Base-by-base conservation (phyloP, 2,113 vertebrate genomes). In the Corydoras maculifer region DNA sequence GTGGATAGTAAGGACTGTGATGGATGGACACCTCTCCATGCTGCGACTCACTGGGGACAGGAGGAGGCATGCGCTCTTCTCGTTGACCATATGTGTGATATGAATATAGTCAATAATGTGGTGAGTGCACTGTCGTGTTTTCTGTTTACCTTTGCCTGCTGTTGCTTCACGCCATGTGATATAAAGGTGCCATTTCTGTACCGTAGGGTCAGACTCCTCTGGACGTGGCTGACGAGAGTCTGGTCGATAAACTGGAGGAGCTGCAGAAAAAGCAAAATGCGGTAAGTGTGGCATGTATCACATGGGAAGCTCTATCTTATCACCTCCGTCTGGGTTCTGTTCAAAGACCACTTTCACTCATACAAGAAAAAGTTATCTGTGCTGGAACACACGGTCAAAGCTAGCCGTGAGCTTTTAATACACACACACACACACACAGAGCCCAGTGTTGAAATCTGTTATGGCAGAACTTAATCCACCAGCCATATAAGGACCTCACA, bases 181-280 rank as follows among this genome's bases (percentile, higher is more conserved):
- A 25, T 25, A 25, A 25, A 25, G 18, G 18, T 25, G 18, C 18
- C 3, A 29, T 12, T 43, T 43, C 35, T 8, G 7, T 43, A 8
- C 73, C 77, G 1, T 15, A 90, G 90, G 88, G 87, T 67, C 89
- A 90, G 75, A 89, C 90, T 4, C 84, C 91, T 75, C 76, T 91
- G 6, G 91, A 92, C 75, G 91, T 92, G 30, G 85, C 87, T 0
- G 89, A 92, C 59, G 91, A 92, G 82, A 89, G 84, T 73, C 81
- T 92, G 0, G 82, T 79, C 65, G 88, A 90, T 60, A 54, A 75
- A n/a, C 82, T 92, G 74, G 90, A 90, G 80, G 89, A 92, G 79
- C 86, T 92, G 6, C 87, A 89, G 85, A 91, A 90, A 81, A 91
- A 91, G 78, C 91, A 92, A 77, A 89, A 90, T 0, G 83, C 85